Conservation (phyloP, 2,797 vertebrate species). For the Artibeus lituratus region DNA sequence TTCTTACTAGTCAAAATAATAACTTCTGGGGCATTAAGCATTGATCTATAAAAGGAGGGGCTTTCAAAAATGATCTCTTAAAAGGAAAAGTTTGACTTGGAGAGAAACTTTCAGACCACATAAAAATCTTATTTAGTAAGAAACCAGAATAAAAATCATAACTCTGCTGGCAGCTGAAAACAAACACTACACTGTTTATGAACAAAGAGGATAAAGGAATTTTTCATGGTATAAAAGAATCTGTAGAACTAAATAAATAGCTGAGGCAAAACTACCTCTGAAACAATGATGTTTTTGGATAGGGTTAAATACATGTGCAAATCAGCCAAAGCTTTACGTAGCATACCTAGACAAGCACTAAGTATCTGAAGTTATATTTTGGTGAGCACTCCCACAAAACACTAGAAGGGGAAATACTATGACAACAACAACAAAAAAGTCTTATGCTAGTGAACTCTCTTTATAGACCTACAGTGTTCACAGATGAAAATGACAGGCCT, state of each 20-base stretch:
- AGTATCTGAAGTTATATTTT: background rate
- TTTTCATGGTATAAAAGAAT: constrained; percentile 1
- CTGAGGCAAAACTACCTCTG: background rate
- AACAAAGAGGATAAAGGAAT: background rate
- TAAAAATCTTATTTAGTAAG: constrained; percentile 11
- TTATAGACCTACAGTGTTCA: background rate
- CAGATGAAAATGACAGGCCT: background rate
- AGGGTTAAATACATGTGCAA: background rate
- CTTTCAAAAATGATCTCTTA: constrained; percentile 14
- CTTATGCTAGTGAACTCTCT: background rate
- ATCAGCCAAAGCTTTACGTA: background rate
- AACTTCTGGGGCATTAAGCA: background rate
- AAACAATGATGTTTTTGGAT: background rate
- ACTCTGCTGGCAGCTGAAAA: constrained; percentile 21
- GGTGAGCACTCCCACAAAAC: background rate
- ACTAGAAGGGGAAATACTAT: background rate
- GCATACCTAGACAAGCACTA: background rate
- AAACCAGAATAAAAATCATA: background rate
- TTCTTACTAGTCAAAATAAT: background rate
- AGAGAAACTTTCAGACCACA: background rate
- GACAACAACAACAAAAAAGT: constrained; percentile 20
- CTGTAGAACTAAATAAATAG: constrained; percentile 22
- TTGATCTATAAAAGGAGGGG: background rate
- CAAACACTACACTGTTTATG: background rate
- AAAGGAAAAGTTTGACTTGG: background rate